These are phyloP conservation scores for Ctenosaura bakeri DNA, from an alignment of 2,797 vertebrate species.

Conservation along the genomic window DNA sequence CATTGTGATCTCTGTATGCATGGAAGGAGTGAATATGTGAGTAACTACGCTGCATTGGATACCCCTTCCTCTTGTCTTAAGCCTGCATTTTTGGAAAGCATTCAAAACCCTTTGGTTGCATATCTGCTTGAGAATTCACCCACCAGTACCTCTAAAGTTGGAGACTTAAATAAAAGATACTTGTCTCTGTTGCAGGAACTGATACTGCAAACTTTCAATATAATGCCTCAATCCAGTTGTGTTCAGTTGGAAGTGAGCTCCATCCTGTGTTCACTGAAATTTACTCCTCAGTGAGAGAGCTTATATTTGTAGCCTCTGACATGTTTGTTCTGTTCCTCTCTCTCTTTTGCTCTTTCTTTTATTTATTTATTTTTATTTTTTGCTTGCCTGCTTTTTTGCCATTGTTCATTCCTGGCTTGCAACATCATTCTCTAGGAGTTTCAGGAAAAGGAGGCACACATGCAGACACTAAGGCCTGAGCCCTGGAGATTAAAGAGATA, in stretches of 20 bases:
- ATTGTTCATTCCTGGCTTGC: neutral
- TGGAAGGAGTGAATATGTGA: neutral
- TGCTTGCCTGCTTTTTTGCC: neutral
- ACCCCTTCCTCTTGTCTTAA: neutral
- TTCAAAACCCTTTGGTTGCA: neutral
- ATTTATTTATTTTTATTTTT: too few species aligned
- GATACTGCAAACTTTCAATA: neutral
- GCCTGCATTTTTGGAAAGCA: neutral
- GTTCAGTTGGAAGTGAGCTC: too few species aligned
- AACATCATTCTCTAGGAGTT: neutral
- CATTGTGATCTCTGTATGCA: neutral
- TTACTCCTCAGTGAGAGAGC: neutral
- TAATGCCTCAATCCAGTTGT: neutral
- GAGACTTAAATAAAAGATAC: neutral
- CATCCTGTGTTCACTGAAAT: neutral
- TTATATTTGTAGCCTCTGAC: neutral
- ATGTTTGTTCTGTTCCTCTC: too few species aligned
- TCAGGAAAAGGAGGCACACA: neutral
- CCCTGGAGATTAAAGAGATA: neutral
- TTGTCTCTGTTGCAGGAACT: neutral
- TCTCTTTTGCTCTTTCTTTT: too few species aligned
- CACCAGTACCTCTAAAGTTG: neutral
- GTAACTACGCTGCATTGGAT: neutral
- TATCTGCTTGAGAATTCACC: neutral
- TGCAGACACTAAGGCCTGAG: constrained; percentile 11